Evolutionary conservation across 2,113 vertebrate species (phyloP).

Genomic region (Trematocara unimaculatum): DNA sequence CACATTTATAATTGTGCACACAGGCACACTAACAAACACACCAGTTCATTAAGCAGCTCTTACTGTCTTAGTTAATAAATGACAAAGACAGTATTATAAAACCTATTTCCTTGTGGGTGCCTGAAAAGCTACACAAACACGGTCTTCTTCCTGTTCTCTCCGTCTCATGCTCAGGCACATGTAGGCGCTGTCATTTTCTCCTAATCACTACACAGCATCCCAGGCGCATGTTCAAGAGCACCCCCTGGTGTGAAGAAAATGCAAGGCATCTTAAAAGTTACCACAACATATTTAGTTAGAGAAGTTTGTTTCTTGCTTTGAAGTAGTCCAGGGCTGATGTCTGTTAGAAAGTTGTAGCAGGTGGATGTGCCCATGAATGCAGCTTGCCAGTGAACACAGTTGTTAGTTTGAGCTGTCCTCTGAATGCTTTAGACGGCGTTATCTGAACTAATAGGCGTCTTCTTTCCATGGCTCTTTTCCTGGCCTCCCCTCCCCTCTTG

Average conservation of each 20-base stretch:
- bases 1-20: neutral
- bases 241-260: constrained; percentile 42
- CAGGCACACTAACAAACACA: constrained; percentile 25
- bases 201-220: neutral
- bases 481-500: neutral
- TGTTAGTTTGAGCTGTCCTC: constrained; percentile 27
- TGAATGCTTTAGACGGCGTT: neutral
- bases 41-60: constrained; percentile 39
- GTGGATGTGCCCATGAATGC: constrained; percentile 21
- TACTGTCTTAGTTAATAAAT: constrained; percentile 53
- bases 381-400: constrained; percentile 6
- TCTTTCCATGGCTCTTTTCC: neutral
- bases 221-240: constrained; percentile 33
- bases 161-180: neutral
- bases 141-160: neutral
- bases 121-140: neutral
- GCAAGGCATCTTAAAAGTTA: neutral
- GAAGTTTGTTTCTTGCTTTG: neutral
- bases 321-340: neutral
- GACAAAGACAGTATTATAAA: constrained; percentile 3
- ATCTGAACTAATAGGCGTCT: neutral
- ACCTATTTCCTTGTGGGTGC: neutral
- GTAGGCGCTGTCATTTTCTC: neutral
- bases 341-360: neutral
- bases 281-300: neutral